Base-by-base conservation (phyloP, 2,113 vertebrate genomes). In the Anarrhichthys ocellatus region DNA sequence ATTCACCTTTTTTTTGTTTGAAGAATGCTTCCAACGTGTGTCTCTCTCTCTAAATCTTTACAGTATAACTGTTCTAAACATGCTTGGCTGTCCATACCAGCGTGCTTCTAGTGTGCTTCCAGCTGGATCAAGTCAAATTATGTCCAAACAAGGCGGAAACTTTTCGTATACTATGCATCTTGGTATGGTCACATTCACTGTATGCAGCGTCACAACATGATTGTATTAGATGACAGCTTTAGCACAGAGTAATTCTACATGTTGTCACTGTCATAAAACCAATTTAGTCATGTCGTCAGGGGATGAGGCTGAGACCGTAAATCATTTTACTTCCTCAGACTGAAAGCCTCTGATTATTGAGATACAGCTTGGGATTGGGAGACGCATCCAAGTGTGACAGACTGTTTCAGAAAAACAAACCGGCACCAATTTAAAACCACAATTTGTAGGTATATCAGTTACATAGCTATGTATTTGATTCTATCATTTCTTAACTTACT, bases 251-350 rank as follows among this genome's bases (percentile, higher is more conserved):
- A 59, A 85, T 89, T 82, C 68, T 80, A 78, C 65, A 64, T 67
- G 71, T 80, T 86, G 83, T 86, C 15, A 22, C 14, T 76, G 46
- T 79, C 56, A 67, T 72, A 73, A 85, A 83, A 76, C 75, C 61
- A 75, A 82, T 88, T 78, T 78, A 52, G 27, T 27, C 34, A 1
- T 27, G 58, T 82, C 50, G 72, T 40, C 32, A n/a, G 65, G 48
- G 63, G 58, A 48, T 36, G 62, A 73, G 46, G 63, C 59, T 64
- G 22, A 61, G 14, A 62, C 36, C 1, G 42, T 76, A 81, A 84
- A 83, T 84, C 72, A 76, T 77, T 80, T 73, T 46, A 82, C 62
- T 50, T 76, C 24, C 62, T 11, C 62, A 40, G 50, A 68, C 66
- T 61, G 77, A 22, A 86, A 68, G 56, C n/a, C 27, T 78, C 68